Evolutionary conservation across 1,140 invertebrate species (phyloP), one percentile per base, ranked within the genome.

Genomic region (Whitmania pigra): DNA sequence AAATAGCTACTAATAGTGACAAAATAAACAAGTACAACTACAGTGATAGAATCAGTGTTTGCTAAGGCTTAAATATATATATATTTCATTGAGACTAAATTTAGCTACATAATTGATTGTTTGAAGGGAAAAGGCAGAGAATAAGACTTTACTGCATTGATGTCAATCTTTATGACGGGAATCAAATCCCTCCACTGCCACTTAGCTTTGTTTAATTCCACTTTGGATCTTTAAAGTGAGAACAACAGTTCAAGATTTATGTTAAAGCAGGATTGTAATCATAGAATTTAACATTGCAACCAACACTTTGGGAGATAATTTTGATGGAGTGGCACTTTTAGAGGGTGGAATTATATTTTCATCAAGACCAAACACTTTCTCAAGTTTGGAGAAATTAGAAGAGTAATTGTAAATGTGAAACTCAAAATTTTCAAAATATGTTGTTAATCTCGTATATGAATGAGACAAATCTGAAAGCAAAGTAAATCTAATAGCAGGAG

Each of bases 361-460:
- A 11, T 90, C 89, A 49, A 96, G 82, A 18, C 91, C 91, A 84
- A 97, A 97, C 20, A 88, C 84, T 82, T 90, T 90, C 79, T 97
- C 94, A 71, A 98, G 84, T 79, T 88, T 86, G 76, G 88, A 87
- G 84, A 98, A 98, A 36, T 94, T 80, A 76, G 89, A 85, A 73
- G 92, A 93, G 73, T 93, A 86, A 84, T 98, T 98, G 81, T 97
- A 98, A 13, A 96, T 87, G 83, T 98, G 94, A 60, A 97, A 82
- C 82, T 98, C 94, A 79, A 96, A 92, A 11, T 93, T 94, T 85
- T 98, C 97, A 69, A 98, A 82, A 84, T 94, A 90, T 36, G 97
- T 87, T 55, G 92, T 94, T 22, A 99, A 82, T 63, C 95, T 87
- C 9, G 94, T 93, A 80, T 96, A 92, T 63, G 90, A 93, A 85